Conservation (phyloP, 2,113 vertebrate species). For the Marcusenius ussheri region DNA sequence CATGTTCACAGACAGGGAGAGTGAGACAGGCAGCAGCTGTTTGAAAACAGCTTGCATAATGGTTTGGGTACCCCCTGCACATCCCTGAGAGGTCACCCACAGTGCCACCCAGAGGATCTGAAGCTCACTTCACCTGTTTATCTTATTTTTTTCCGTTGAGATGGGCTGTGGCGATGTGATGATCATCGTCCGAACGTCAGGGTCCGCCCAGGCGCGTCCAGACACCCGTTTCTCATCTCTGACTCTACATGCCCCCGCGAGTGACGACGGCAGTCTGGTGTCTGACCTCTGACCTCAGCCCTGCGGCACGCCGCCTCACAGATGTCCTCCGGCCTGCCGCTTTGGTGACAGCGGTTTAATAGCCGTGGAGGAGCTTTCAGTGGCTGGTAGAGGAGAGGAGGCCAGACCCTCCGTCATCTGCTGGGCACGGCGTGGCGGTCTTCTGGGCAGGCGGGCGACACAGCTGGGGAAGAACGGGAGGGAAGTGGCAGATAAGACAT, state of each 20-base stretch:
- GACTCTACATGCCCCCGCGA: neutral
- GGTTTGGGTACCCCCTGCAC: neutral
- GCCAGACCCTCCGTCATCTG: neutral
- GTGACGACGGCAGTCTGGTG: neutral
- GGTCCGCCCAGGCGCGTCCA: neutral
- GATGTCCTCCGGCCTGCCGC: neutral
- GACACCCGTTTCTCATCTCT: neutral
- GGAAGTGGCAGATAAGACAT: neutral
- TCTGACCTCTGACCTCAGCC: conserved; percentile 18
- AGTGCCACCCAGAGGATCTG: neutral
- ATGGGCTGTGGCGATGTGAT: neutral
- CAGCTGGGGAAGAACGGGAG: neutral
- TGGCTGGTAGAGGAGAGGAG: neutral
- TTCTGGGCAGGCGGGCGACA: neutral
- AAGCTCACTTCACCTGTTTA: neutral
- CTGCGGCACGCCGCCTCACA: neutral
- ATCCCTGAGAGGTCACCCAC: neutral
- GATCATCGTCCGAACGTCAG: neutral
- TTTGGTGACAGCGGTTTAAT: neutral
- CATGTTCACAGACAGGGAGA: neutral
- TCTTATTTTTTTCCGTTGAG: neutral
- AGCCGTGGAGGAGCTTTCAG: neutral
- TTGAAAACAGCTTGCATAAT: neutral
- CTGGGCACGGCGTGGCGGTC: neutral
- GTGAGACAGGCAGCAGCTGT: neutral